Base-by-base conservation (phyloP, 2,888 invertebrate species). In the Melolontha melolontha region DNA sequence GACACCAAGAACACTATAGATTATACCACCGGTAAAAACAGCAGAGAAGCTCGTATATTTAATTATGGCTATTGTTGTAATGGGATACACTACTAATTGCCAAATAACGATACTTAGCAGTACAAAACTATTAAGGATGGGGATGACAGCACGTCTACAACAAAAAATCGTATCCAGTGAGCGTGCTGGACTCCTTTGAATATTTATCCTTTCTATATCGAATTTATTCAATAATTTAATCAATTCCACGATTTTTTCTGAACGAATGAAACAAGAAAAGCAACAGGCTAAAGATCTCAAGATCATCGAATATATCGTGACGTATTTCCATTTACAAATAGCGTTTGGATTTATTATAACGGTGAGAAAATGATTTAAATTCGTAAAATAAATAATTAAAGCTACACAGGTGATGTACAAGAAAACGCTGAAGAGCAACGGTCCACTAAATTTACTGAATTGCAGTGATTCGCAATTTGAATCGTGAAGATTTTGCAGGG, bases 161-260 rank as follows among this genome's bases (percentile, higher is more conserved):
- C 8, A 1, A 6, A 10, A 10, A 34, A 8, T 34, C 2, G 34
- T 8, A 34, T 34, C 34, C 6, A 10, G 34, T 5, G 34, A 34
- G 6, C 10, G 17, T 34, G 6, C 6, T 1, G 34, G 10, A 34
- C 6, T 34, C 42, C 40, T 27, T 10, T 12, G 54, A 22, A 52
- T n/a, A 22, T 64, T 40, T 6, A 29, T 12, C 40, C 68, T 71
- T 41, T 70, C 66, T 12, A 64, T 47, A 64, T 74, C 74, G 54
- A 75, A 76, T 8, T 16, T 50, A 29, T 74, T 70, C 14, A 75
- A 49, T 6, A 75, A 63, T 51, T 71, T 69, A 11, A 76, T 74
- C 50, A 76, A 57, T 42, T 65, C 68, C 5, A 72, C 71, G 59
- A 76, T 59, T 59, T 73, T 72, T 52, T 65, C 70, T 1, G 69